Evolutionary conservation across 2,113 vertebrate genomes (phyloP).

Genomic region (Perognathus longimembris): DNA sequence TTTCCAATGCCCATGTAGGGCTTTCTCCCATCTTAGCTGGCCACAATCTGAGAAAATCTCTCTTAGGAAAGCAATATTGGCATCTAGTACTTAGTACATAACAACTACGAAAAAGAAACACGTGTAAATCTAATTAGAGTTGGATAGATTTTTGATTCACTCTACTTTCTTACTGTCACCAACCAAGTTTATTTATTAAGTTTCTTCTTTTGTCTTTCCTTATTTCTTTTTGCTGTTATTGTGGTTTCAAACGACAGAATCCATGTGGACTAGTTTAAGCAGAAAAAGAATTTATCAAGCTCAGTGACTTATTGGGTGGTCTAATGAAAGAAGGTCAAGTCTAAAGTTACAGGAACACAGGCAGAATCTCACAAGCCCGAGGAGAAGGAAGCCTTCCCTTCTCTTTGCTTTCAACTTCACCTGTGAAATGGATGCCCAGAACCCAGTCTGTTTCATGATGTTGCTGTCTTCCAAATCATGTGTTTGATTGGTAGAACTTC

Average conservation of each 20-base stretch:
- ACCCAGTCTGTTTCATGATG: neutral
- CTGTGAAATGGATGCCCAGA: neutral
- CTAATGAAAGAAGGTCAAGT: neutral
- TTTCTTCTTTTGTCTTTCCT: neutral
- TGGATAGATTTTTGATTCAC: neutral
- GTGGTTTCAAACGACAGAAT: neutral
- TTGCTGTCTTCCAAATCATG: neutral
- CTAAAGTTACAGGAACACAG: neutral
- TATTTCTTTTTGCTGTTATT: neutral
- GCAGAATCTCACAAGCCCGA: neutral
- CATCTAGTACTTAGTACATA: neutral
- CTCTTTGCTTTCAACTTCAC: neutral
- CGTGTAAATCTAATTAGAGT: neutral
- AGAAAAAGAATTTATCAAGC: neutral
- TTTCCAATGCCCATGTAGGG: neutral
- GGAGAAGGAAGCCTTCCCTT: accelerated
- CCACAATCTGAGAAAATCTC: neutral
- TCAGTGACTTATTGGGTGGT: neutral
- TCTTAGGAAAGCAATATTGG: neutral
- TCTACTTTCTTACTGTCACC: neutral
- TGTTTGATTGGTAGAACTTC: neutral
- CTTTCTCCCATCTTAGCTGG: neutral
- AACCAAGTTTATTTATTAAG: neutral
- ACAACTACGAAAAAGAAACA: neutral
- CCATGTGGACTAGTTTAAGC: neutral